These are phyloP conservation scores for Gadus chalcogrammus DNA, from an alignment of 2,113 vertebrate species.

Conservation along the genomic window DNA sequence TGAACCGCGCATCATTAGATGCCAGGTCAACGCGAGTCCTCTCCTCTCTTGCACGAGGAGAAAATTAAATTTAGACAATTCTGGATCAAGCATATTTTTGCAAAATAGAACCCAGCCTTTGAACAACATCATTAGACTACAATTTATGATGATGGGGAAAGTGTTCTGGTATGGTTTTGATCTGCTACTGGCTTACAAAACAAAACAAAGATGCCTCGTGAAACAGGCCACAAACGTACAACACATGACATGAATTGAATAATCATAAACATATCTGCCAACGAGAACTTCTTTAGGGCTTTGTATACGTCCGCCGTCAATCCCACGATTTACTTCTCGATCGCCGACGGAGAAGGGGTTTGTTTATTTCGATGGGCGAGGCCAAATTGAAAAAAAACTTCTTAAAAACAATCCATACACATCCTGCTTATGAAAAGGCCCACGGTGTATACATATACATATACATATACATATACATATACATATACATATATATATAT, in stretches of 20 bases:
- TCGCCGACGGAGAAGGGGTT: slow-evolving; percentile 27
- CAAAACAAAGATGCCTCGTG: slow-evolving; percentile 1
- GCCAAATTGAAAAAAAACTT: slow-evolving; percentile 54
- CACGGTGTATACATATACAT: slow-evolving; percentile 22
- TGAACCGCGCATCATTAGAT: slow-evolving; percentile 36
- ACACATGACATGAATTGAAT: slow-evolving; percentile 1
- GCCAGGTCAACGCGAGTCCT: slow-evolving; percentile 28
- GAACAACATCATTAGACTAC: slow-evolving; percentile 43
- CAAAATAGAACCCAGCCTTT: slow-evolving; percentile 43
- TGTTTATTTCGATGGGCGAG: slow-evolving; percentile 24
- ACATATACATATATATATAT: slow-evolving; percentile 34
- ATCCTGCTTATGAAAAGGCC: slow-evolving; percentile 52
- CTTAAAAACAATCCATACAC: slow-evolving; percentile 50
- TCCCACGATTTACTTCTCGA: no score
- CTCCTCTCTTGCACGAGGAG: slow-evolving; percentile 42
- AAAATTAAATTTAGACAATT: slow-evolving; percentile 36
- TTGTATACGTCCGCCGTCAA: background rate
- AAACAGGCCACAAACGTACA: no score
- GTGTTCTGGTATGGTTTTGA: background rate
- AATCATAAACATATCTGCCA: background rate
- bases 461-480: background rate
- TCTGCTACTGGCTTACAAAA: slow-evolving; percentile 8
- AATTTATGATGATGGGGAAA: slow-evolving; percentile 22
- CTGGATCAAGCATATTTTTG: slow-evolving; percentile 48
- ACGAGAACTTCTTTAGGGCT: slow-evolving; percentile 1